Evolutionary conservation across 2,797 vertebrate species (phyloP), one percentile per base, ranked within the genome.

Genomic region (Poeciliopsis gracilis): DNA sequence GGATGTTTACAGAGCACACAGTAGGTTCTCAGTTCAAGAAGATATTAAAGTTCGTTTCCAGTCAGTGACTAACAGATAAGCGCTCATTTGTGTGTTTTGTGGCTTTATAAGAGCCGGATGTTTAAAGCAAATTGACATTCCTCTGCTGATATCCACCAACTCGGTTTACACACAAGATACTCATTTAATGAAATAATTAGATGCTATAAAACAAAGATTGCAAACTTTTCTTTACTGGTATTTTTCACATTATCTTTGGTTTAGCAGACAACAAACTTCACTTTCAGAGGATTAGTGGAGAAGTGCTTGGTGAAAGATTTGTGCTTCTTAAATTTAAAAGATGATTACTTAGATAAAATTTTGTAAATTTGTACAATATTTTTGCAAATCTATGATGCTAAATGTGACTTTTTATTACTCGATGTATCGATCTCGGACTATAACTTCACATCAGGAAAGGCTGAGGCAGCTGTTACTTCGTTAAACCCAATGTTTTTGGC

Each of bases 1-100:
- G 84, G 82, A 89, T 87, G 85, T 89, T 83, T 81, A 77, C 51
- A 66, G 73, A 80, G 51, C 36, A 11, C 0, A 9, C 5, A 47
- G 16, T 20, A 11, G 46, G 9, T 63, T 72, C 36, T 71, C 61
- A 78, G 73, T 75, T 30, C 71, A 63, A 46, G 38, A 73, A 72
- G 75, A 75, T 76, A 82, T 84, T 80, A 72, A 33, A 81, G 71
- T 80, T 66, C 16, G 45, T 43, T 73, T 57, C 11, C 12, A 70
- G 13, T 13, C 3, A 28, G 15, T 33, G 7, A 36, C 33, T 1
- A 30, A 8, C n/a, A 61, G 13, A 61, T 16, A 53, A 53, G 28
- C 13, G 4, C 13, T 8, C 5, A 7, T 61, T 53, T 12, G 13
- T 33, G 53, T 53, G 49, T 33, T 13, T 2, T 49, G 55, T 79